phyloP scores from a whole-genome alignment of 2,113 vertebrate species.

The Willisornis vidua region DNA sequence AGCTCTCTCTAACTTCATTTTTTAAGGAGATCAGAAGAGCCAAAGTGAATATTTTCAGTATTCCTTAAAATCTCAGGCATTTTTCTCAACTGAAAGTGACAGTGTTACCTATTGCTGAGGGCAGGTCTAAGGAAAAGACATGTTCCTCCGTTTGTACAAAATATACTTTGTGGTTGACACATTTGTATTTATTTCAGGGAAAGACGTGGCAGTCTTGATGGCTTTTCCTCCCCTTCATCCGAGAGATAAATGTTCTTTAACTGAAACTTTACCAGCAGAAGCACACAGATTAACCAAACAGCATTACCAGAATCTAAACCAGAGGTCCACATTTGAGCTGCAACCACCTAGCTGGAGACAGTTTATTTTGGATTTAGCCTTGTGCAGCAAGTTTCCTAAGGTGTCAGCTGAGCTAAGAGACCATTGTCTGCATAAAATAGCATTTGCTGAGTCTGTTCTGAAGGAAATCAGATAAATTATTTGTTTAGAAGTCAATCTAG shows the following conservation, averaged over 20 bases:
- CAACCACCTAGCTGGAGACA: neutral
- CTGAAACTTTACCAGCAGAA: neutral
- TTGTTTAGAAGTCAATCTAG: neutral
- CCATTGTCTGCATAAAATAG: neutral
- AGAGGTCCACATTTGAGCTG: neutral
- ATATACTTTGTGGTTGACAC: neutral
- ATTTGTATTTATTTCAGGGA: conserved; percentile 23
- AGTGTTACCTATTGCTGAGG: neutral
- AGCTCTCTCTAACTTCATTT: neutral
- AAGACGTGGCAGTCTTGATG: neutral
- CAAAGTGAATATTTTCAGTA: neutral
- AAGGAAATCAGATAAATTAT: neutral
- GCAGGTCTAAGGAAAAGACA: neutral
- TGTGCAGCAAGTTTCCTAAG: neutral
- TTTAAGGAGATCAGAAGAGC: neutral
- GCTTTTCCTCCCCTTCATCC: neutral
- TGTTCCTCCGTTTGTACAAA: neutral
- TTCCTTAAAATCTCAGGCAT: conserved; percentile 24
- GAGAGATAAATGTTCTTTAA: neutral
- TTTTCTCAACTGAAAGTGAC: neutral
- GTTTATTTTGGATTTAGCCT: conserved; percentile 18
- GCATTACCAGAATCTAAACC: neutral
- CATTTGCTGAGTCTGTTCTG: neutral
- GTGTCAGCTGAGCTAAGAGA: neutral
- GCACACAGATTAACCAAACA: neutral